These are phyloP conservation scores for Paradoxurus hermaphroditus DNA, from an alignment of 2,113 vertebrate genomes.

Conservation along the genomic window DNA sequence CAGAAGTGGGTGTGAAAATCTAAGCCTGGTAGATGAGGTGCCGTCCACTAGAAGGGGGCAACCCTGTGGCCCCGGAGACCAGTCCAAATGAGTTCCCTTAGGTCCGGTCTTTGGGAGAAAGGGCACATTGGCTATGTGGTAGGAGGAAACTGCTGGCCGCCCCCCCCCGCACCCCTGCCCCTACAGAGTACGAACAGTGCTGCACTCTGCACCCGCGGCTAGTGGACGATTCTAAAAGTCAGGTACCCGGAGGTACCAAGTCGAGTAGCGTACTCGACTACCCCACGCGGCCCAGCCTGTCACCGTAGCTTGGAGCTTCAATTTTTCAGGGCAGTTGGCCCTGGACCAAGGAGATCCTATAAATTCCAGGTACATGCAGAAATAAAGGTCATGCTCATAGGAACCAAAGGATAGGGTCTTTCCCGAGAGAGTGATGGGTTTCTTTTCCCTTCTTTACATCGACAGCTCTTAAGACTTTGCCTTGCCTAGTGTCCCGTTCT, in stretches of 20 bases:
- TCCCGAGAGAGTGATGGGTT: background rate
- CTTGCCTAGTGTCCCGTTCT: background rate
- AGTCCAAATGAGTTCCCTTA: background rate
- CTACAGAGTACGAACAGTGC: no score
- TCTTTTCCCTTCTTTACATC: background rate
- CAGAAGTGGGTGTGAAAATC: conserved; percentile 58
- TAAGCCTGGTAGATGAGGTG: conserved; percentile 3
- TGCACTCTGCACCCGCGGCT: background rate
- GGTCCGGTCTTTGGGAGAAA: background rate
- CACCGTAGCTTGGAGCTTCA: background rate
- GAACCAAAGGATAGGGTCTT: background rate
- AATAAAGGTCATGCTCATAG: background rate
- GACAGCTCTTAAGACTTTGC: background rate
- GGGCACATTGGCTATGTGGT: background rate
- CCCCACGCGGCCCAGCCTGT: background rate
- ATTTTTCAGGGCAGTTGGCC: background rate
- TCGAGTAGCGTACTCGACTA: background rate
- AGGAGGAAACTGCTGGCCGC: background rate
- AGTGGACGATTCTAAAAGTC: background rate
- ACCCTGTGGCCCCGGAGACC: background rate
- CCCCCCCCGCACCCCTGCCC: background rate
- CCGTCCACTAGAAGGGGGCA: background rate
- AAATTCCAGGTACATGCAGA: background rate
- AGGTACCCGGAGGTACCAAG: background rate
- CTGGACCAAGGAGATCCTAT: background rate